A percentile compares a stretch with the other conserved stretches of the same genome.
Evolutionary conservation across 2,113 vertebrate species (phyloP).

Genomic region (Chauna torquata): DNA sequence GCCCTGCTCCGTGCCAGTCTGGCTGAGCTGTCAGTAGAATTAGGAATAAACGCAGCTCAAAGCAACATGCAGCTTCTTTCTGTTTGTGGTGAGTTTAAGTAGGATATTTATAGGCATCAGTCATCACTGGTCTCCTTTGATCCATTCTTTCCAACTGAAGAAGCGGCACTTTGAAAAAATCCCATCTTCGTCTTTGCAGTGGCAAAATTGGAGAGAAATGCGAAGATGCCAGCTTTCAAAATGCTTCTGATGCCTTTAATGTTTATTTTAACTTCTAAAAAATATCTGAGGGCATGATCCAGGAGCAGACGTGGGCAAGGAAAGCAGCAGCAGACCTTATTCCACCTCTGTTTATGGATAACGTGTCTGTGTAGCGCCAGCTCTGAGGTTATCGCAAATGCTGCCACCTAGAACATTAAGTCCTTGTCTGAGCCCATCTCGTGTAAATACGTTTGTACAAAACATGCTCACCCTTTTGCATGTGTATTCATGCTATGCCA

Average conservation of each 20-base stretch:
- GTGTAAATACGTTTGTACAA: not conserved
- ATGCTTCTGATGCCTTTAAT: conserved; percentile 6
- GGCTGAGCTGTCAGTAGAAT: not conserved
- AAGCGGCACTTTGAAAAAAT: not conserved
- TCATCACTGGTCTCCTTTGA: conserved; percentile 35
- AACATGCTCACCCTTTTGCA: not conserved
- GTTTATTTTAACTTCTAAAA: not conserved
- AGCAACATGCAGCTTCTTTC: not conserved
- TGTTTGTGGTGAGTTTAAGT: conserved; percentile 22
- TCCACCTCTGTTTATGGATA: not conserved
- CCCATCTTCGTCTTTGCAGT: not conserved
- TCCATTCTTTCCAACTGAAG: conserved; percentile 24
- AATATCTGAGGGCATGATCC: not conserved
- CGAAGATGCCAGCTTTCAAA: not conserved
- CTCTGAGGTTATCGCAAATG: not conserved
- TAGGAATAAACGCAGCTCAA: conserved; percentile 2
- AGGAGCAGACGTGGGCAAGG: not conserved
- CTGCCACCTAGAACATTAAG: not conserved
- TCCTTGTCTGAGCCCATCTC: not conserved
- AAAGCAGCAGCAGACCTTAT: not conserved
- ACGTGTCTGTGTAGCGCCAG: not conserved
- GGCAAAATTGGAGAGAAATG: not conserved
- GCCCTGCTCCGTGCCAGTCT: not conserved
- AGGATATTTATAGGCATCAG: conserved; percentile 19
- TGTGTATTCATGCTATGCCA: conserved; percentile 16